These are phyloP conservation scores for Aporophyla nigra DNA, from an alignment of 2,888 invertebrate genomes.

Conservation along the genomic window DNA sequence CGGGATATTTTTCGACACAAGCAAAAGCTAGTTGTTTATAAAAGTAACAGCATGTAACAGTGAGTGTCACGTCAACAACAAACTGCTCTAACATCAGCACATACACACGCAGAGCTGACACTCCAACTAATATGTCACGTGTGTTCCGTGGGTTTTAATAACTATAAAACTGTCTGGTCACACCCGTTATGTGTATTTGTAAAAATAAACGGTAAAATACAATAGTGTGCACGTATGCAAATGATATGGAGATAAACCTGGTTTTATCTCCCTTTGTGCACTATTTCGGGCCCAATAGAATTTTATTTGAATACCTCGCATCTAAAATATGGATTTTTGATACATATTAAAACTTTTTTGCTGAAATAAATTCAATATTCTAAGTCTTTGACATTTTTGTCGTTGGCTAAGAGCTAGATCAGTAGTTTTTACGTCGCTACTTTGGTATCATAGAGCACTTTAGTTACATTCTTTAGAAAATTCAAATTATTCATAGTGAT, in stretches of 20 bases:
- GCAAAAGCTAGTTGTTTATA: background rate
- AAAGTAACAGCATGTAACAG: background rate
- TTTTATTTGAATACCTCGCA: slow-evolving; percentile 32
- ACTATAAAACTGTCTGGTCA: slow-evolving; percentile 5
- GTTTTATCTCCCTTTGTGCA: slow-evolving; percentile 45
- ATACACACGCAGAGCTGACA: background rate
- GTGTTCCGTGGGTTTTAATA: background rate
- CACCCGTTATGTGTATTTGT: slow-evolving; percentile 9
- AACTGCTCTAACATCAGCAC: background rate
- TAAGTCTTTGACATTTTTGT: background rate
- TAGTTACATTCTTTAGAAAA: background rate
- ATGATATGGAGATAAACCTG: slow-evolving; percentile 25
- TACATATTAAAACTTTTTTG: background rate
- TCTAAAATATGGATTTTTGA: slow-evolving; percentile 12
- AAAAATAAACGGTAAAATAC: slow-evolving; percentile 21
- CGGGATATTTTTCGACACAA: no score
- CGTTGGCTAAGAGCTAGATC: no score
- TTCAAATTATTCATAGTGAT: background rate
- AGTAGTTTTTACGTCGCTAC: background rate
- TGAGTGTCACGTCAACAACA: background rate
- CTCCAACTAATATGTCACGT: background rate
- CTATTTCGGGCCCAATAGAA: slow-evolving; percentile 19
- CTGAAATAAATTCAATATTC: slow-evolving; percentile 7
- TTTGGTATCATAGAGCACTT: background rate
- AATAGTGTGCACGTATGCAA: slow-evolving; percentile 28